Base-by-base conservation (phyloP, 1,140 invertebrate species). In the Telenomus remus region DNA sequence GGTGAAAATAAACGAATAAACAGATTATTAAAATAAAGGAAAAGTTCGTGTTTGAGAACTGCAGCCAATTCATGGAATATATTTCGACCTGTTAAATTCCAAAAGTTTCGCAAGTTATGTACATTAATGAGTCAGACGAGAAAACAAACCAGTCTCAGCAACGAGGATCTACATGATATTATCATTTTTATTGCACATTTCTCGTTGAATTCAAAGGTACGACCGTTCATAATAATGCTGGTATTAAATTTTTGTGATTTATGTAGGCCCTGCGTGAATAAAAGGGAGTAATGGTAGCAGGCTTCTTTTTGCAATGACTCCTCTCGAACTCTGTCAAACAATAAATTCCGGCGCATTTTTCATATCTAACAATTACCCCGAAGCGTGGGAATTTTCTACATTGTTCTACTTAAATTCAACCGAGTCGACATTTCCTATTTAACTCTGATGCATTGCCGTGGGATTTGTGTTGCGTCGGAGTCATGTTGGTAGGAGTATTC, bases 111-210 rank as follows among this genome's bases (percentile, higher is more conserved):
- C 12, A 19, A 59, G 11, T 46, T 46, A 14, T 46, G 42, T 34
- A 12, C 42, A 46, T 56, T 47, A 56, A 56, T 44, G 54, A 34
- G 10, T 12, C 13, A 16, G 19, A 13, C 46, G 44, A 48, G 33
- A 37, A 48, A 48, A 59, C 35, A 59, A 39, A n/a, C 33, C 34
- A 4, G 34, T 59, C 37, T 59, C 35, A 19, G 37, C 13, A 19
- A 15, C 15, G 6, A 12, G 11, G 19, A 39, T 59, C 48, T 59
- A 46, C 46, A 59, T 59, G 34, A 11, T 5, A 59, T 59, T 59
- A 59, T 48, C 44, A 49, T 49, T 37, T 49, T 59, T 49, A 59
- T 59, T 48, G 35, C 54, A 35, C 19, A 57, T 47, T 53, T 4
- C 33, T 12, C 14, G 15, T 0, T 13, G 13, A 37, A 53, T 14